Evolutionary conservation across 1,140 invertebrate genomes (phyloP).

Genomic region (Drosophila ironensis): DNA sequence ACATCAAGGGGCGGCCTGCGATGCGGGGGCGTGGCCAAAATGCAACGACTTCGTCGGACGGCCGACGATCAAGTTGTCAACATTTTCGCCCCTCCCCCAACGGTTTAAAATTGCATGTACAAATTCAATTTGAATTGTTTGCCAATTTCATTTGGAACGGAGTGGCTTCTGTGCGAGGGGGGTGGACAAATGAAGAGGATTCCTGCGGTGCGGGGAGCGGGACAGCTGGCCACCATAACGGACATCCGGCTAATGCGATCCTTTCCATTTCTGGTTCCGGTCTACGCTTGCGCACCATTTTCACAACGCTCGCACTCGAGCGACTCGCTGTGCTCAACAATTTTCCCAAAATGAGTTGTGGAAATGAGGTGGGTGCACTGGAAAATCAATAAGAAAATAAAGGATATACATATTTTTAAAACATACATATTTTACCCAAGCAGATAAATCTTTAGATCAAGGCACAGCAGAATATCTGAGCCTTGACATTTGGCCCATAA

Average conservation of each 20-base stretch:
- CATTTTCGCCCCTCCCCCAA: constrained; percentile 19
- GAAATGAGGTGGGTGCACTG: constrained; percentile 4
- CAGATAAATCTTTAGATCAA: too few relatives aligned
- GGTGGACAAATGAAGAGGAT: not conserved
- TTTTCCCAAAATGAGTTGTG: constrained; percentile 27
- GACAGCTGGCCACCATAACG: constrained; percentile 60
- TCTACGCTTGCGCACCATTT: constrained; percentile 46
- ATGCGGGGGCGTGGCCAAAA: constrained; percentile 40
- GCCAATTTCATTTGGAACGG: constrained; percentile 57
- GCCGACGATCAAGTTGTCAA: constrained; percentile 60
- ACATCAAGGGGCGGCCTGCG: constrained; percentile 3
- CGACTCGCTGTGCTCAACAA: constrained; percentile 26
- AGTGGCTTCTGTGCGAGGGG: constrained; percentile 1
- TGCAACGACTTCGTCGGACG: constrained; percentile 43
- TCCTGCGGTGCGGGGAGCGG: not conserved
- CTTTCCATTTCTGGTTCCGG: constrained; percentile 26
- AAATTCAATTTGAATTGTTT: constrained; percentile 71
- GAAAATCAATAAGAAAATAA: not conserved
- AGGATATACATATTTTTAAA: too few relatives aligned
- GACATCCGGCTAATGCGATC: constrained; percentile 72
- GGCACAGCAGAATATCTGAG: too few relatives aligned
- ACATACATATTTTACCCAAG: too few relatives aligned
- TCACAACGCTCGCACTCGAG: constrained; percentile 55
- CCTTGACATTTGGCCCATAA: too few relatives aligned
- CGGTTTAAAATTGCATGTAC: constrained; percentile 55